These are phyloP conservation scores for Crossaster papposus DNA, from an alignment of 53 echinoderm and acorn worm species.

Conservation along the genomic window DNA sequence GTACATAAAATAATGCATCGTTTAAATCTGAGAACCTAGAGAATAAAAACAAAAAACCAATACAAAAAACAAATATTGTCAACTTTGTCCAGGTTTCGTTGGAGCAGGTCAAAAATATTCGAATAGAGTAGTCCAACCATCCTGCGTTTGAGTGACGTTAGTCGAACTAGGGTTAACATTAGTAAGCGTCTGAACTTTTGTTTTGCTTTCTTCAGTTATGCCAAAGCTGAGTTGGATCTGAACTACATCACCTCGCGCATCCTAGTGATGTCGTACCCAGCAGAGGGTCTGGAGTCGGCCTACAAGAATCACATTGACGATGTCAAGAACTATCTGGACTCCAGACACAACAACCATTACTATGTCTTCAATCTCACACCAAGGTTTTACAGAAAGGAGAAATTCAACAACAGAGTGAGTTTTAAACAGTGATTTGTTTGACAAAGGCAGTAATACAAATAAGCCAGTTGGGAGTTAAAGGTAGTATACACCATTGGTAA, in stretches of 20 bases:
- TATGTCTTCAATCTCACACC: conserved; percentile 90
- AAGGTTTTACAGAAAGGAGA: conserved; percentile 82
- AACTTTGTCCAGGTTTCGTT: too few relatives aligned
- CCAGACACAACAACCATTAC: conserved; percentile 77
- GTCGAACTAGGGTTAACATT: background rate
- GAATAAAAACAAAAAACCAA: too few relatives aligned
- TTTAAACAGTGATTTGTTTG: background rate
- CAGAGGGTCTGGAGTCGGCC: conserved; percentile 90
- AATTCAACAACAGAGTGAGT: conserved; percentile 94
- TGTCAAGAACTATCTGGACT: conserved; percentile 82
- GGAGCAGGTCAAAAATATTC: too few relatives aligned
- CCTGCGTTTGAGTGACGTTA: background rate
- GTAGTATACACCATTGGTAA: too few relatives aligned
- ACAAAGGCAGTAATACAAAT: too few relatives aligned
- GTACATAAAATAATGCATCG: too few relatives aligned
- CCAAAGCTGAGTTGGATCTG: conserved; percentile 86
- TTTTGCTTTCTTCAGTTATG: conserved; percentile 63
- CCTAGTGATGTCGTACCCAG: conserved; percentile 94
- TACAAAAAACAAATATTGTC: too few relatives aligned
- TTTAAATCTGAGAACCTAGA: too few relatives aligned
- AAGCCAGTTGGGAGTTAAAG: too few relatives aligned
- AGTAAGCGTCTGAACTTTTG: too few relatives aligned
- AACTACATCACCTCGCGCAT: conserved; percentile 85
- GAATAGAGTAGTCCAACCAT: background rate
- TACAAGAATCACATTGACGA: conserved; percentile 98